Evolutionary conservation across 2,113 vertebrate species (phyloP).

Genomic region (Micromys minutus): DNA sequence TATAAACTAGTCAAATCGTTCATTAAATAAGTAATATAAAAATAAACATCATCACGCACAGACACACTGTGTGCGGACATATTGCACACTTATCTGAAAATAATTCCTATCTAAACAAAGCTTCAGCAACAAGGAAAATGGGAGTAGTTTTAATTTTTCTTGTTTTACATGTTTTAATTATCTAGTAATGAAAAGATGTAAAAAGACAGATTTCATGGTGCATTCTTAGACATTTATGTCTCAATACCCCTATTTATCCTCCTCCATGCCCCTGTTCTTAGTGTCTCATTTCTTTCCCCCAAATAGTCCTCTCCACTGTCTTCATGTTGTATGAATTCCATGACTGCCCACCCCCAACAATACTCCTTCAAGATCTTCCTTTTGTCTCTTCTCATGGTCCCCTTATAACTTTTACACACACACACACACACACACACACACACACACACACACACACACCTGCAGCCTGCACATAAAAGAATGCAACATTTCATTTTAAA

Average conservation of each 20-base stretch:
- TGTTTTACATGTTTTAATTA: not conserved
- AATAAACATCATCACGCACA: not conserved
- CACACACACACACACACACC: not conserved
- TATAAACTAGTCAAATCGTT: not conserved
- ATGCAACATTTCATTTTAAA: not conserved
- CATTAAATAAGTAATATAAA: not conserved
- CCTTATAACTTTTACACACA: not conserved
- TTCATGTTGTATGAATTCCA: no score
- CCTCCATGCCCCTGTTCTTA: not conserved
- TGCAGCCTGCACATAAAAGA: not conserved
- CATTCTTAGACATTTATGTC: not conserved
- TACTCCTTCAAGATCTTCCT: not conserved
- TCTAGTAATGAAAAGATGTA: no score
- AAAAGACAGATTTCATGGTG: not conserved
- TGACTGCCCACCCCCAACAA: not conserved
- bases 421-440: not conserved
- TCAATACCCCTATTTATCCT: not conserved
- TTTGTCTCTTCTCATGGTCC: no score
- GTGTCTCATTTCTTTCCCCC: not conserved
- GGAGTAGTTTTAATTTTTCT: not conserved
- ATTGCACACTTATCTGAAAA: conserved; percentile 3
- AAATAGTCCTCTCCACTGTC: not conserved
- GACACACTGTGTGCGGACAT: not conserved
- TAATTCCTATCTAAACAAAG: not conserved
- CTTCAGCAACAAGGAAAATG: not conserved